These are phyloP conservation scores for Drosophila albomicans DNA, from an alignment of 1,140 invertebrate species.

Conservation along the genomic window DNA sequence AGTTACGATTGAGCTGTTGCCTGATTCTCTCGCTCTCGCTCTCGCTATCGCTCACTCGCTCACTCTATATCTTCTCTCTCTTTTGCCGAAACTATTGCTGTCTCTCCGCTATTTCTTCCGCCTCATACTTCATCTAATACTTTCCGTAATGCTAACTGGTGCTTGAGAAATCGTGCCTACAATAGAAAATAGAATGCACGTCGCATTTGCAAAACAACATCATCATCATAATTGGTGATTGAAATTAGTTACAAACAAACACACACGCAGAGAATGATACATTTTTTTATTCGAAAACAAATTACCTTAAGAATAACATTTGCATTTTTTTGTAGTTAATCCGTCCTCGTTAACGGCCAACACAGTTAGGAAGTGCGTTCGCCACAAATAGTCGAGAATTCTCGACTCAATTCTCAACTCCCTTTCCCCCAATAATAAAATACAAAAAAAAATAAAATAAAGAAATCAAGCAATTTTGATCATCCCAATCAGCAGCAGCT, in stretches of 20 bases:
- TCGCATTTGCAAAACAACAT: not conserved
- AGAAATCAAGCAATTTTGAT: not conserved
- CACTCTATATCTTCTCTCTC: not conserved
- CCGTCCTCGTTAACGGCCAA: constrained; percentile 75
- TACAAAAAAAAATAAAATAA: no score
- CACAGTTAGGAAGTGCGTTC: constrained; percentile 44
- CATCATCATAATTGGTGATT: constrained; percentile 23
- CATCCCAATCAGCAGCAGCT: constrained; percentile 27
- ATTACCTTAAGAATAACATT: constrained; percentile 55
- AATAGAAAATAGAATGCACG: constrained; percentile 14
- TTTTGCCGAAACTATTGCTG: not conserved
- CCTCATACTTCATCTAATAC: not conserved
- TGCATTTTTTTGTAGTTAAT: constrained; percentile 81
- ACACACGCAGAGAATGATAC: not conserved
- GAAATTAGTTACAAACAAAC: constrained; percentile 32
- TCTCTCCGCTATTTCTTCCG: not conserved
- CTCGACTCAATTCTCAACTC: constrained; percentile 28
- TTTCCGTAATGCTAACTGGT: constrained; percentile 43
- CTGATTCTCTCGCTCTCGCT: constrained; percentile 28
- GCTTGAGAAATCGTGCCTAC: constrained; percentile 70
- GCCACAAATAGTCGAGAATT: constrained; percentile 19
- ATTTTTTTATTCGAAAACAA: constrained; percentile 20
- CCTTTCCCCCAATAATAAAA: constrained; percentile 28
- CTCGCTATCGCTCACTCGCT: not conserved
- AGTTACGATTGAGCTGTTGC: constrained; percentile 49